Evolutionary conservation across 2,797 vertebrate species (phyloP).

Genomic region (Thamnophis elegans): DNA sequence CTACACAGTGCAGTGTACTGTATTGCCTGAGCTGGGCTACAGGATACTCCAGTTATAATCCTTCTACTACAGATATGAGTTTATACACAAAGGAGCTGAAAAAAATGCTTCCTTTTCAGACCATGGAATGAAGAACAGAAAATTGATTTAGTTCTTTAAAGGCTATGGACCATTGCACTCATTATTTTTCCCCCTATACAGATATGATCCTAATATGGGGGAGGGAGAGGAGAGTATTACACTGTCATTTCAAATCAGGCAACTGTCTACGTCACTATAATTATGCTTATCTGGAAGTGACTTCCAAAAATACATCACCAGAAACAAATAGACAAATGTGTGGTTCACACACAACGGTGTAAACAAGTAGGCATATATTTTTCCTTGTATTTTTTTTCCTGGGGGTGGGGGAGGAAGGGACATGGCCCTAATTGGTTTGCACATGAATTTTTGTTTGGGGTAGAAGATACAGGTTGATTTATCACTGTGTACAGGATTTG

Average conservation of each 20-base stretch:
- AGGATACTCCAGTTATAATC: not conserved
- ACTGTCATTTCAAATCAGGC: not conserved
- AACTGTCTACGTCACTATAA: not conserved
- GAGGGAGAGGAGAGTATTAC: not conserved
- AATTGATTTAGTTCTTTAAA: not conserved
- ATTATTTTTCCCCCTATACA: not conserved
- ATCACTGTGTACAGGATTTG: conserved; percentile 5
- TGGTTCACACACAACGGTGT: not conserved
- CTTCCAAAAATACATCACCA: not conserved
- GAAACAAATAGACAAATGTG: not conserved
- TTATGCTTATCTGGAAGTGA: not conserved
- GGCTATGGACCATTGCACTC: not conserved
- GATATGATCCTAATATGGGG: not conserved
- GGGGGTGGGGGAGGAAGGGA: not conserved
- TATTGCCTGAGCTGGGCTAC: not conserved
- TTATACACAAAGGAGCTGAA: not conserved
- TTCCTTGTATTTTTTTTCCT: not conserved
- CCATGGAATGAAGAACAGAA: not conserved
- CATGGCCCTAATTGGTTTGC: not conserved
- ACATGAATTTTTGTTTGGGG: not conserved
- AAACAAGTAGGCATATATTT: not conserved
- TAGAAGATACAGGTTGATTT: conserved; percentile 7
- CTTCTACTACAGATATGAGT: not conserved
- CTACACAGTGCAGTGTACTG: not conserved
- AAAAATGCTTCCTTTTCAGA: not conserved